phyloP scores from a whole-genome alignment of 2,888 invertebrate species.

The Julus scanicus region DNA sequence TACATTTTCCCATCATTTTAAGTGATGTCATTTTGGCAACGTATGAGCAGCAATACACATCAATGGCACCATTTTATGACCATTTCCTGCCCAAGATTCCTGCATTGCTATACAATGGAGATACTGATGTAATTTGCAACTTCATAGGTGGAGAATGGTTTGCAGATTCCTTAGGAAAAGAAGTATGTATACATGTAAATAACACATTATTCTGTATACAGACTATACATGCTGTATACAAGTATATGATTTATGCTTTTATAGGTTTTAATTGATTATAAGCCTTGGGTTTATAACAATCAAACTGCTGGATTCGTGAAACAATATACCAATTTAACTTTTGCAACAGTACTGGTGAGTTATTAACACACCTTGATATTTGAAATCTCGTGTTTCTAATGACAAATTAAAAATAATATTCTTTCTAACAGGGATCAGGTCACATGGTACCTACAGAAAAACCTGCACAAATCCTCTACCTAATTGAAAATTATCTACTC shows the following conservation, averaged over 20 bases:
- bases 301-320: constrained; percentile 55
- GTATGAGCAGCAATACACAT: background rate
- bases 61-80: constrained; percentile 59
- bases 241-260: background rate
- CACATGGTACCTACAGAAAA: constrained; percentile 50
- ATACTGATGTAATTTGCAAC: constrained; percentile 69
- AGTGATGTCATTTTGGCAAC: no score
- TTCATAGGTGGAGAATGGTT: constrained; percentile 69
- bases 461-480: constrained; percentile 57
- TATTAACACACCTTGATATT: no score
- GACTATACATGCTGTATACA: no score
- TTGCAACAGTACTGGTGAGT: constrained; percentile 53
- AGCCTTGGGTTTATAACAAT: constrained; percentile 13
- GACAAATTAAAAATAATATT: background rate
- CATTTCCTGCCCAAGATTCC: constrained; percentile 57
- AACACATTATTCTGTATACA: no score
- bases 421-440: background rate
- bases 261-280: constrained; percentile 24
- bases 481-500: constrained; percentile 51
- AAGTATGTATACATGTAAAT: constrained; percentile 54
- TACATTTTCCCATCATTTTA: background rate
- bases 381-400: background rate
- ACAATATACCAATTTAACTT: constrained; percentile 51
- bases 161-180: constrained; percentile 63
- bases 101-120: constrained; percentile 68